These are phyloP conservation scores for Maconellicoccus hirsutus DNA, from an alignment of 1,140 invertebrate genomes.

Conservation along the genomic window DNA sequence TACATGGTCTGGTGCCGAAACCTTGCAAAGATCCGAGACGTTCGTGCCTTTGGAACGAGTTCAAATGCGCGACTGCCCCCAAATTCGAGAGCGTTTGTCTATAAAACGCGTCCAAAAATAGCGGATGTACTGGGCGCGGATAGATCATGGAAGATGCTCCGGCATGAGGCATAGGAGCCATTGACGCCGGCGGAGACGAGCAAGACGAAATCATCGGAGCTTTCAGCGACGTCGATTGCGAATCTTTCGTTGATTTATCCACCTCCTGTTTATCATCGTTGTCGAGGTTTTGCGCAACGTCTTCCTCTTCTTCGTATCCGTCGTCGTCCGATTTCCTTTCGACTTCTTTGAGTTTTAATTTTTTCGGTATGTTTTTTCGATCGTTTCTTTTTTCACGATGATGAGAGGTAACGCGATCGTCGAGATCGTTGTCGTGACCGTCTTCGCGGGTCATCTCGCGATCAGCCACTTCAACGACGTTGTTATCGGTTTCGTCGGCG, in stretches of 20 bases:
- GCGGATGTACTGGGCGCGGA: slow-evolving; percentile 61
- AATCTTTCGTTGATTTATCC: background rate
- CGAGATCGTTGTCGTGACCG: too few species aligned
- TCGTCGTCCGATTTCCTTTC: background rate
- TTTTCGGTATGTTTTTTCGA: background rate
- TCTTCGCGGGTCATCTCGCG: too few species aligned
- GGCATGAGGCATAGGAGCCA: slow-evolving; percentile 48
- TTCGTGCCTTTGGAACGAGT: slow-evolving; percentile 28
- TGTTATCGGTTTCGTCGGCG: background rate
- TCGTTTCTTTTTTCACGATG: too few species aligned
- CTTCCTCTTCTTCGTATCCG: background rate
- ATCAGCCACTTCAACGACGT: background rate
- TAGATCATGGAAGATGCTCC: slow-evolving; percentile 56
- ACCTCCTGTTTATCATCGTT: background rate
- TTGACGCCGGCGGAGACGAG: slow-evolving; percentile 46
- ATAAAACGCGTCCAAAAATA: slow-evolving; percentile 61
- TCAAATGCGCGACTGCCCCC: slow-evolving; percentile 30
- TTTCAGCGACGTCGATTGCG: too few species aligned
- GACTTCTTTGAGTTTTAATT: background rate
- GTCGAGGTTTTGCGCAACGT: background rate
- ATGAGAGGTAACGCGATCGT: too few species aligned
- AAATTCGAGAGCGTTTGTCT: slow-evolving; percentile 45
- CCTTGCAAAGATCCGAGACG: slow-evolving; percentile 30
- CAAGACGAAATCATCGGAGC: too few species aligned
- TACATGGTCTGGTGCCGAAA: slow-evolving; percentile 42